Conservation (phyloP, 1,140 invertebrate genomes). For the Zaprionus vittiger region DNA sequence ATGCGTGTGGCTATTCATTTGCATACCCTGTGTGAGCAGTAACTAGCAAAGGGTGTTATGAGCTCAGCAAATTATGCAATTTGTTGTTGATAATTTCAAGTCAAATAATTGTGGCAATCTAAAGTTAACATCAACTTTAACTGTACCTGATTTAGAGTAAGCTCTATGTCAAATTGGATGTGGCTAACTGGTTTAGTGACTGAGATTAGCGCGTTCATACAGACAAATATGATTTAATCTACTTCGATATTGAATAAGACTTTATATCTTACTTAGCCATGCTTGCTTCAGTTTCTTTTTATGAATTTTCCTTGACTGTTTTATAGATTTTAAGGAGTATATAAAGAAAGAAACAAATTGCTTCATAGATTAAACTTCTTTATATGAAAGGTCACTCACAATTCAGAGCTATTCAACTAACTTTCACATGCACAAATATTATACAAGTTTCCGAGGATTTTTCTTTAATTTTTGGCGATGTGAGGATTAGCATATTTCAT, state of each 20-base stretch:
- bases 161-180: neutral
- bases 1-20: neutral
- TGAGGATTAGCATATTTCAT: conserved; percentile 36
- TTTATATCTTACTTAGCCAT: too few relatives aligned
- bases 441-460: neutral
- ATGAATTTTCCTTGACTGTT: too few relatives aligned
- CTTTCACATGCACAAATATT: neutral
- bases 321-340: too few relatives aligned
- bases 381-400: neutral
- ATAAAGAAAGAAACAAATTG: neutral
- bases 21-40: neutral
- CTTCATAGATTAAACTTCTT: neutral
- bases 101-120: neutral
- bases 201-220: too few relatives aligned
- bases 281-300: too few relatives aligned
- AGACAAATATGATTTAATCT: too few relatives aligned
- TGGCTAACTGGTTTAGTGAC: too few relatives aligned
- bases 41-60: neutral
- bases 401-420: neutral
- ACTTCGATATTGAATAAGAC: too few relatives aligned
- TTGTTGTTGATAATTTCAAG: neutral
- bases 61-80: neutral
- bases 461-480: conserved; percentile 6
- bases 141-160: neutral
- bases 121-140: neutral